Percentiles rank a stretch among this genome's conserved stretches.
These are phyloP conservation scores for Thaumetopoea pityocampa DNA, from an alignment of 1,140 invertebrate species.

Conservation along the genomic window DNA sequence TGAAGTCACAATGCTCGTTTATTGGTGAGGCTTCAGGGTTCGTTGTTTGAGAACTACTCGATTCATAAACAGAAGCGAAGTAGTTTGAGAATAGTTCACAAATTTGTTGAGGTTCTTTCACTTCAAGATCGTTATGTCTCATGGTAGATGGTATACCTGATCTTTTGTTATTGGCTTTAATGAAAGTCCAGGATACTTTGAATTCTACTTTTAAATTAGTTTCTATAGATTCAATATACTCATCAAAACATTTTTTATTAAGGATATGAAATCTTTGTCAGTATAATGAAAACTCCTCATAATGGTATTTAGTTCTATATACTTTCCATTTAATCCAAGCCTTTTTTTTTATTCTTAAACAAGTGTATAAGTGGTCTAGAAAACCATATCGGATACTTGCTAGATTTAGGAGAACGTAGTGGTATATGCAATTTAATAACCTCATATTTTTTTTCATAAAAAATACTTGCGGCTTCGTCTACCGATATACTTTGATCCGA, in stretches of 20 bases:
- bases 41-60: no score
- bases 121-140: no score
- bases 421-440: no score
- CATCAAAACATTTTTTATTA: slow-evolving; percentile 7
- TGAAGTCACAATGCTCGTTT: no score
- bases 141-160: no score
- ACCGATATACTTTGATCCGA: no score
- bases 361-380: slow-evolving; percentile 18
- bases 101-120: no score
- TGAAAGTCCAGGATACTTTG: not conserved
- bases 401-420: no score
- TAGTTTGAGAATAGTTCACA: slow-evolving; percentile 7
- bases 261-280: slow-evolving; percentile 16
- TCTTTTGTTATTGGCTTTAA: not conserved
- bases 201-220: not conserved
- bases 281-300: slow-evolving; percentile 16
- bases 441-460: no score
- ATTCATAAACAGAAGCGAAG: slow-evolving; percentile 7
- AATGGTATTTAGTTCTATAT: slow-evolving; percentile 14
- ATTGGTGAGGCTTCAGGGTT: no score
- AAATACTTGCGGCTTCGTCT: no score
- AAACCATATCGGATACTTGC: slow-evolving; percentile 23
- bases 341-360: slow-evolving; percentile 28
- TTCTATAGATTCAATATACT: slow-evolving; percentile 21
- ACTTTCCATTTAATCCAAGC: slow-evolving; percentile 31